Conservation (phyloP, 2,113 vertebrate species). For the Petroica traversi region DNA sequence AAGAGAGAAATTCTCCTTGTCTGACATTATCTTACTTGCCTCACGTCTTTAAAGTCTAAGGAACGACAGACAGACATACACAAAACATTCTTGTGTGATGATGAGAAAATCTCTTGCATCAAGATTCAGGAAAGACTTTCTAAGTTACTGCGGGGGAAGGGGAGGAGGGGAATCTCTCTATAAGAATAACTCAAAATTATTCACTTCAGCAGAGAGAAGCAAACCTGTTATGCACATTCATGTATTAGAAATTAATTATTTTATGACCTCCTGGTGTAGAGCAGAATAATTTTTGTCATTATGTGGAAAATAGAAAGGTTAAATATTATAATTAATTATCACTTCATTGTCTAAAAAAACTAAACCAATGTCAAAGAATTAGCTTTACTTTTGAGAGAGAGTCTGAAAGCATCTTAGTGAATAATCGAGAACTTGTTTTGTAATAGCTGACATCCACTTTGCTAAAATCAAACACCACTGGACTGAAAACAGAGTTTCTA, state of each 20-base stretch:
- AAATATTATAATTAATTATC: background rate
- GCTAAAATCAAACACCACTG: background rate
- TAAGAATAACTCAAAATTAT: background rate
- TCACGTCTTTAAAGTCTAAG: background rate
- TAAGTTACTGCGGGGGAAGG: fast-evolving
- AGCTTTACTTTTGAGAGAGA: background rate
- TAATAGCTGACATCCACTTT: background rate
- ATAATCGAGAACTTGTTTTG: background rate
- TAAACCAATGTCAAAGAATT: background rate
- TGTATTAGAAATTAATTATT: background rate
- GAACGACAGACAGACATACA: background rate
- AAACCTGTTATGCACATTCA: background rate
- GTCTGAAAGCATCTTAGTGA: background rate
- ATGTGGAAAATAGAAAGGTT: background rate
- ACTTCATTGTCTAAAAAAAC: background rate
- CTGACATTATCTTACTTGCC: background rate
- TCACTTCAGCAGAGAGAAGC: background rate
- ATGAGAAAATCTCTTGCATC: background rate
- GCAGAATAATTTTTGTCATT: background rate
- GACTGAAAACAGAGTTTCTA: background rate
- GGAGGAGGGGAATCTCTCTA: too few relatives aligned
- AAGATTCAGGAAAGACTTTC: background rate
- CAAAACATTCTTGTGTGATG: background rate
- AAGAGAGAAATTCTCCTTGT: background rate
- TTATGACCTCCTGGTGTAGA: background rate